Percentiles rank a stretch among this genome's conserved stretches.
phyloP scores from a whole-genome alignment of 2,888 invertebrate genomes.

The Hypomecis punctinalis region DNA sequence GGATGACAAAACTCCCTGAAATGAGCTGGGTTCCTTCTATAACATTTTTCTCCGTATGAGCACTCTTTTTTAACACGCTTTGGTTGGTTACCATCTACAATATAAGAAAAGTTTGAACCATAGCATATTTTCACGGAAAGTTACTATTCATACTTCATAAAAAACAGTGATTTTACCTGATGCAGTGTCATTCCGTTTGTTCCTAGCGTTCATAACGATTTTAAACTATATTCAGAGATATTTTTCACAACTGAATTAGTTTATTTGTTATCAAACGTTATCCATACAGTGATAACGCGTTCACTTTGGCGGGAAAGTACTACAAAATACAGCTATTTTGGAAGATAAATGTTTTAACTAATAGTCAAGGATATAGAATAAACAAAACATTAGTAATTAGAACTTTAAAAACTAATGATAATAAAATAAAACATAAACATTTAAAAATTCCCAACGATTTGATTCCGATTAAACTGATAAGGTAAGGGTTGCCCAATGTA shows the following conservation, averaged over 20 bases:
- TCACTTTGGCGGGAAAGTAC: too few relatives aligned
- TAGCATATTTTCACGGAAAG: neutral
- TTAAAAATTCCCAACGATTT: too few relatives aligned
- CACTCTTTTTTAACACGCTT: constrained; percentile 85
- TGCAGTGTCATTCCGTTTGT: constrained; percentile 56
- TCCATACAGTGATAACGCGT: too few relatives aligned
- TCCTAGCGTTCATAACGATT: constrained; percentile 50
- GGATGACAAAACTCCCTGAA: constrained; percentile 92
- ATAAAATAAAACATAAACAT: too few relatives aligned
- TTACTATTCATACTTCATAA: neutral
- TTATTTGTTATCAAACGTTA: too few relatives aligned
- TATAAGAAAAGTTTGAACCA: neutral
- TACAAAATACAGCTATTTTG: too few relatives aligned
- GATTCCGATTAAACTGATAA: too few relatives aligned
- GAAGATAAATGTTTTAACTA: too few relatives aligned
- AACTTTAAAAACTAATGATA: too few relatives aligned
- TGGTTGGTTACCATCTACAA: constrained; percentile 60
- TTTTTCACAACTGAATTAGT: neutral
- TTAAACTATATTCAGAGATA: neutral
- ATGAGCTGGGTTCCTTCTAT: constrained; percentile 93
- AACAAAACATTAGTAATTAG: too few relatives aligned
- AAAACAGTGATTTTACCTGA: constrained; percentile 47
- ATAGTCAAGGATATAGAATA: too few relatives aligned
- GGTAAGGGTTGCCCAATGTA: too few relatives aligned
- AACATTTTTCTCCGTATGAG: constrained; percentile 91